Evolutionary conservation across 2,797 vertebrate genomes (phyloP), one percentile per base, ranked within the genome.

Genomic region (Cephalopachus bancanus): DNA sequence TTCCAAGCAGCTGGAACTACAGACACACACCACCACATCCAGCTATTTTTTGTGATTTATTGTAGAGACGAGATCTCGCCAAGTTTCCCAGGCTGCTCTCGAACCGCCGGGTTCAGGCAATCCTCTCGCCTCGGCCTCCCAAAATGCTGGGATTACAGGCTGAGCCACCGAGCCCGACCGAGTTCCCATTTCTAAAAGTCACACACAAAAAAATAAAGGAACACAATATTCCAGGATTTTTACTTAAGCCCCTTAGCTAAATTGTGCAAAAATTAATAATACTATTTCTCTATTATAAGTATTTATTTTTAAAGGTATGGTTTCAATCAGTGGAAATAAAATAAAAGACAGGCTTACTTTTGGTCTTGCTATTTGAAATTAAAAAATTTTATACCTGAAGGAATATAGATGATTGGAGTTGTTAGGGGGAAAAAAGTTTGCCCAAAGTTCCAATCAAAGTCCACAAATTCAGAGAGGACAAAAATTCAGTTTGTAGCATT

Each of bases 161-260:
- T 44, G 44, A 44, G 44, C 44, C 6, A 44, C 44, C 44, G 44
- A 44, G 44, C 44, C 44, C 6, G 44, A 4, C 44, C 44, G 65
- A 92, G 24, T 74, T 86, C 57, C 20, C 76, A 44, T 79, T 93
- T 87, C 20, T 37, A 87, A 49, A 96, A 78, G 55, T 72, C 44
- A 51, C 3, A 15, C 53, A 89, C 44, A 44, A 44, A 5, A 74
- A 89, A 33, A 72, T 65, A 22, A n/a, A 76, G 2, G 12, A 20
- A 55, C 5, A 71, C 1, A 67, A n/a, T 28, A 67, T 62, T 57
- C 1, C 10, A 83, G 22, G 11, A 26, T 81, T 60, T 71, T 92
- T 81, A 62, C 69, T 62, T 64, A 92, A 89, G 10, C 10, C 5
- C 15, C 51, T 75, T 90, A 90, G 24, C 16, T 84, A 19, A 59